Conservation (phyloP, 2,113 vertebrate genomes). For the Drymodes brunneopygia region DNA sequence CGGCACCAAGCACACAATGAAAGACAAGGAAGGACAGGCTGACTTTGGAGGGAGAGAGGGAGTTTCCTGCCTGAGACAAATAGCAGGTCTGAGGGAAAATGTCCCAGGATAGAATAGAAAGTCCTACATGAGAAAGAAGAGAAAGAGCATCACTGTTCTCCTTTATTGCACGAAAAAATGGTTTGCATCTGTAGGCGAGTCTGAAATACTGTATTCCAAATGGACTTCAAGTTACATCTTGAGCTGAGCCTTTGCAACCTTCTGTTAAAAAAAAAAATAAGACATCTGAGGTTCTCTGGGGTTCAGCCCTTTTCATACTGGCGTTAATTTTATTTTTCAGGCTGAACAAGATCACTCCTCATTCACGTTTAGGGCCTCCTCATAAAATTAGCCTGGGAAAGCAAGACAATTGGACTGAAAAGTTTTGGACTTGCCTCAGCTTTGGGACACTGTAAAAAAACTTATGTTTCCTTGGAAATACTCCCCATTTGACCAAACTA, state of each 20-base stretch:
- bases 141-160: background rate
- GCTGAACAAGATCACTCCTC: slow-evolving; percentile 55
- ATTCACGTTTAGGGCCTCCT: slow-evolving; percentile 41
- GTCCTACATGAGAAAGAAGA: background rate
- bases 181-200: background rate
- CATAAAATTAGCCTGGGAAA: slow-evolving; percentile 61
- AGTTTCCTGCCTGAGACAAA: background rate
- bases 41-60: background rate
- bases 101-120: background rate
- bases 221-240: background rate
- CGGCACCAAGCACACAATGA: rapidly evolving
- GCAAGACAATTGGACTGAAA: slow-evolving; percentile 26
- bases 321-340: slow-evolving; percentile 59
- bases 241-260: background rate
- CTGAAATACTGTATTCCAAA: background rate
- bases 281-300: background rate
- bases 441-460: slow-evolving; percentile 23
- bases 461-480: slow-evolving; percentile 11
- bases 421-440: slow-evolving; percentile 16
- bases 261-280: background rate
- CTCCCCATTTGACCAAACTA: background rate
- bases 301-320: background rate
- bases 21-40: background rate
- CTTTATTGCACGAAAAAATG: background rate
- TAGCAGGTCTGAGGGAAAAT: background rate